Evolutionary conservation across 1,140 invertebrate genomes (phyloP).

Genomic region (Tetramorium parvispinum): DNA sequence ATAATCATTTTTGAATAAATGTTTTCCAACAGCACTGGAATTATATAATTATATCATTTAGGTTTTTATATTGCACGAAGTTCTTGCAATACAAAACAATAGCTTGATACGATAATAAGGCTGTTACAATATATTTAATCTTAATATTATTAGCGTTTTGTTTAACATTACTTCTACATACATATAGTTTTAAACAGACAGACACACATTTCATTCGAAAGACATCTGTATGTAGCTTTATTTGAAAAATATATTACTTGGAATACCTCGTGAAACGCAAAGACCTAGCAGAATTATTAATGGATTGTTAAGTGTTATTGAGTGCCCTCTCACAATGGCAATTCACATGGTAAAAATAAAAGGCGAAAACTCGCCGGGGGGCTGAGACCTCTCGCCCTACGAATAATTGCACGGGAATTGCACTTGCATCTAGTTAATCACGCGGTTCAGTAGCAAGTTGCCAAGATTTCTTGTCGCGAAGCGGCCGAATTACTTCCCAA

Average conservation of each 20-base stretch:
- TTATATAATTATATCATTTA: not conserved
- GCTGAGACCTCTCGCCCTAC: not conserved
- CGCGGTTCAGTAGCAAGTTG: constrained; percentile 44
- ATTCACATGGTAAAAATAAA: constrained; percentile 15
- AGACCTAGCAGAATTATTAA: constrained; percentile 24
- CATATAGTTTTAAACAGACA: not conserved
- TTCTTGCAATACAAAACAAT: not conserved
- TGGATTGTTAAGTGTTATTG: constrained; percentile 52
- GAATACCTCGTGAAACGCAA: not conserved
- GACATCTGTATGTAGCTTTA: too few species aligned
- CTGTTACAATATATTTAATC: not conserved
- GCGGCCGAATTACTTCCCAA: constrained; percentile 49
- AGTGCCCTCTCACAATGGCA: not conserved
- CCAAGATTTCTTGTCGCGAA: constrained; percentile 53
- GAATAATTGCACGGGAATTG: constrained; percentile 37
- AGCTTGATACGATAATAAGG: not conserved
- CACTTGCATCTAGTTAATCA: constrained; percentile 58
- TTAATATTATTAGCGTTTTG: not conserved
- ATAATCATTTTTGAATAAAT: constrained; percentile 1
- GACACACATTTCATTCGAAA: not conserved
- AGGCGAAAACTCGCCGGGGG: not conserved
- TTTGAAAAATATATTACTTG: constrained; percentile 10
- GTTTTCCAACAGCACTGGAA: not conserved
- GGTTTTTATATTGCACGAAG: not conserved
- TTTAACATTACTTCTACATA: not conserved